Conservation (phyloP, 1,140 invertebrate species). For the Psilanteris sp. region DNA sequence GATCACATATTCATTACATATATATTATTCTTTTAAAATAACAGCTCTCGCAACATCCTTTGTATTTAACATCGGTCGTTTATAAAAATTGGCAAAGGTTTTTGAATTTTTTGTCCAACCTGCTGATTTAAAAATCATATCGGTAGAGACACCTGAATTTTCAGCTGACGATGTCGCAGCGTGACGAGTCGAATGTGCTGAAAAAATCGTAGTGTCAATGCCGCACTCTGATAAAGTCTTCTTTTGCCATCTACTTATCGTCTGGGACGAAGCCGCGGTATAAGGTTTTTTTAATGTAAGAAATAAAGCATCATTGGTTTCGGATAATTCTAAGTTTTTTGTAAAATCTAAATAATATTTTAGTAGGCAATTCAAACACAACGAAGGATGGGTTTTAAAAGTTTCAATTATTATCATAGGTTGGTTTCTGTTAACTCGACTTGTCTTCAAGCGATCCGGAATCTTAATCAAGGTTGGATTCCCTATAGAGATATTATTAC, state of each 20-base stretch:
- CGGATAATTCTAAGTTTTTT: too few species aligned
- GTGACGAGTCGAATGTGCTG: constrained; percentile 5
- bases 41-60: constrained; percentile 12
- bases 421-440: not conserved
- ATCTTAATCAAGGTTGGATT: constrained; percentile 12
- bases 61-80: not conserved
- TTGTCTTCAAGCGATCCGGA: constrained; percentile 12
- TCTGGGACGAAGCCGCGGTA: not conserved
- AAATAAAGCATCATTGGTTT: too few species aligned
- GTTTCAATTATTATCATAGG: too few species aligned
- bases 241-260: constrained; percentile 21
- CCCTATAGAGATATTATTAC: constrained; percentile 4
- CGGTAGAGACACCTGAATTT: not conserved
- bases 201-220: constrained; percentile 7
- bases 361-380: too few species aligned
- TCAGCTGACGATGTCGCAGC: constrained; percentile 3
- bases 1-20: too few species aligned
- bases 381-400: too few species aligned
- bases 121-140: constrained; percentile 16
- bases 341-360: too few species aligned
- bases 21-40: not conserved
- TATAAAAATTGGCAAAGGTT: constrained; percentile 8
- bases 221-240: constrained; percentile 9
- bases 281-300: constrained; percentile 2
- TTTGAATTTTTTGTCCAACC: constrained; percentile 11